Percentiles rank a stretch among this genome's conserved stretches.
Evolutionary conservation across 2,797 vertebrate species (phyloP).

Genomic region (Kryptolebias ocellatus): DNA sequence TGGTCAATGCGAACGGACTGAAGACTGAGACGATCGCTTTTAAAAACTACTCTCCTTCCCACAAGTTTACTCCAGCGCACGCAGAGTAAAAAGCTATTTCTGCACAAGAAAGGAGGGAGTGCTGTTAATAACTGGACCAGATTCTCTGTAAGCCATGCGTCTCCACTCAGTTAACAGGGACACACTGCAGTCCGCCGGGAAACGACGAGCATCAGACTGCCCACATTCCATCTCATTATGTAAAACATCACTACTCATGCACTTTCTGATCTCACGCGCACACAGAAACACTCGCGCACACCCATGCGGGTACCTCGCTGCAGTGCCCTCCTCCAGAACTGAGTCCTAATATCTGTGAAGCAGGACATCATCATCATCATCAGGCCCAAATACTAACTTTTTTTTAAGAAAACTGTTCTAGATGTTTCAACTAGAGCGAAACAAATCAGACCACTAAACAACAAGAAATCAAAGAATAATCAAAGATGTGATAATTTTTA

Average conservation of each 20-base stretch:
- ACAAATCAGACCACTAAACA: neutral
- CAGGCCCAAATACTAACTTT: conserved; percentile 14
- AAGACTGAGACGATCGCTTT: conserved; percentile 15
- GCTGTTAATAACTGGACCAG: conserved; percentile 22
- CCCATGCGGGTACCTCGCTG: conserved; percentile 84
- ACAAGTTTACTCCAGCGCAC: neutral
- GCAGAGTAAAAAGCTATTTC: conserved; percentile 24
- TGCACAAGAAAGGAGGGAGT: conserved; percentile 12
- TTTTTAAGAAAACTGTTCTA: neutral
- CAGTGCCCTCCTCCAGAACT: conserved; percentile 84
- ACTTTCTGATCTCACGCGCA: conserved; percentile 54
- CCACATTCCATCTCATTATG: conserved; percentile 62
- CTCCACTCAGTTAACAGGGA: conserved; percentile 47
- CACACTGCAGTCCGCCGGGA: conserved; percentile 51
- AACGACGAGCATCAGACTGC: conserved; percentile 58
- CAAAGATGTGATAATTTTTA: no score
- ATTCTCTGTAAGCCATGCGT: conserved; percentile 52
- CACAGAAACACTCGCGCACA: conserved; percentile 45
- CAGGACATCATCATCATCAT: conserved; percentile 59
- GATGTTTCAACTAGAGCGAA: neutral
- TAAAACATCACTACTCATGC: conserved; percentile 66
- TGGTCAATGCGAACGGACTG: conserved; percentile 46
- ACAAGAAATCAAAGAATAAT: neutral
- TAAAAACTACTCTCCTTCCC: neutral
- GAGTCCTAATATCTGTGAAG: conserved; percentile 84